Percentiles rank a stretch among this genome's conserved stretches.
phyloP scores from a whole-genome alignment of 2,113 vertebrate genomes.

The Amphiprion percula region DNA sequence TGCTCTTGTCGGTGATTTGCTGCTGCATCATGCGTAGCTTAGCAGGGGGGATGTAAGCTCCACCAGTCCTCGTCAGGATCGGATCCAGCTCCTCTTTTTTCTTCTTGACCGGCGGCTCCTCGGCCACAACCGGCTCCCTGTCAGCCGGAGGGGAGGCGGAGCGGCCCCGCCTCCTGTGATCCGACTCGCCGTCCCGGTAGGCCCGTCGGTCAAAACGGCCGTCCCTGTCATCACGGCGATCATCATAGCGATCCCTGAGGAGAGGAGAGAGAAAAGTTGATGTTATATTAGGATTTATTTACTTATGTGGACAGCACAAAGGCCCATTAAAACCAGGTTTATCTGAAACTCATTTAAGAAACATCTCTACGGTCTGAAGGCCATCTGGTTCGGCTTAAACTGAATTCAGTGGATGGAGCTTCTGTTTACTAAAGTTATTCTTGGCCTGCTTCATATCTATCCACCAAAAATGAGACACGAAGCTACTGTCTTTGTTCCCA shows the following conservation, averaged over 20 bases:
- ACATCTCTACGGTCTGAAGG: too few species aligned
- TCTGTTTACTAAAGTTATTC: too few species aligned
- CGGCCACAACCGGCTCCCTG: conserved; percentile 73
- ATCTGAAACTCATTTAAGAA: too few species aligned
- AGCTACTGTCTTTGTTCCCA: too few species aligned
- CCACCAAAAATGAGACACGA: too few species aligned
- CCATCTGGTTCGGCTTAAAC: too few species aligned
- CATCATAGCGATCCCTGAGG: conserved; percentile 67
- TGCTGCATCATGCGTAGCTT: conserved; percentile 98
- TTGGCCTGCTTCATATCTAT: too few species aligned
- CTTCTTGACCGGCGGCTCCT: conserved; percentile 89
- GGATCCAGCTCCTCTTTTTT: conserved; percentile 96
- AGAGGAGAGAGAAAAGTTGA: neutral
- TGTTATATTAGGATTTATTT: neutral
- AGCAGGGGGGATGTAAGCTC: conserved; percentile 97
- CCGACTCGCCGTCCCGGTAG: conserved; percentile 84
- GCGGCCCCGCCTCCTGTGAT: conserved; percentile 86
- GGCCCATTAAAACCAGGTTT: too few species aligned
- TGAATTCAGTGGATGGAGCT: too few species aligned
- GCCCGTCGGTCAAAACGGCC: conserved; percentile 61
- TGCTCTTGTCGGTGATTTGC: conserved; percentile 97
- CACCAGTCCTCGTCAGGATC: conserved; percentile 95
- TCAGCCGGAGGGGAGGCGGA: conserved; percentile 81
- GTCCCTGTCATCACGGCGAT: conserved; percentile 57
- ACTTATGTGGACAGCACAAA: neutral